A percentile compares a stretch with the other conserved stretches of the same genome.
phyloP scores from a whole-genome alignment of 2,113 vertebrate species.

The Planiliza haematocheilus region DNA sequence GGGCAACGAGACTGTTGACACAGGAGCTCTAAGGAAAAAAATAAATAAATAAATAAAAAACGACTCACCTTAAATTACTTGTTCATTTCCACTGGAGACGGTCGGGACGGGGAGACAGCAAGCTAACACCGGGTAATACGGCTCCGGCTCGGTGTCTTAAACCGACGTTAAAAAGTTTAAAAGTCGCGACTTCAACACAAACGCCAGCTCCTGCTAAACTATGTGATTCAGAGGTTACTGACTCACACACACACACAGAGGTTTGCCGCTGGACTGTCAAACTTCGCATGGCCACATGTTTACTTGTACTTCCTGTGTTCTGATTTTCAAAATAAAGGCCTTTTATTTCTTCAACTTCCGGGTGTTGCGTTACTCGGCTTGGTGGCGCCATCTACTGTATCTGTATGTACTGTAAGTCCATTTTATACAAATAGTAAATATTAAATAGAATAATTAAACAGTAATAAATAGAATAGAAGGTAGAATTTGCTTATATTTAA shows the following conservation, averaged over 20 bases:
- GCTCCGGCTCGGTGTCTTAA: background rate
- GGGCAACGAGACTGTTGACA: conserved; percentile 12
- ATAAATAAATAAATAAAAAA: conserved; percentile 3
- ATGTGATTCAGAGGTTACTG: conserved; percentile 18
- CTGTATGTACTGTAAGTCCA: background rate
- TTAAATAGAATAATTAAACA: too few relatives aligned
- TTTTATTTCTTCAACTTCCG: rapidly evolving
- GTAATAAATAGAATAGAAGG: too few relatives aligned
- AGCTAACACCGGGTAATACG: background rate
- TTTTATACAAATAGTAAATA: background rate
- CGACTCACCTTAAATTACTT: conserved; percentile 57
- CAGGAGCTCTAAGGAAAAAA: background rate
- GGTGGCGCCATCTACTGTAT: conserved; percentile 34
- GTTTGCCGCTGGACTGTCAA: conserved; percentile 36
- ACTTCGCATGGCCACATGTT: background rate
- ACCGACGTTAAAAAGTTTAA: background rate
- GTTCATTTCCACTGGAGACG: conserved; percentile 31
- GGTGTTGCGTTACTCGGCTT: too few relatives aligned
- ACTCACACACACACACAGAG: background rate
- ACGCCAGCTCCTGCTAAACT: background rate
- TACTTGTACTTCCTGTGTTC: background rate
- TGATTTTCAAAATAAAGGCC: conserved; percentile 59
- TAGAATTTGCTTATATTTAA: too few relatives aligned
- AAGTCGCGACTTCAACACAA: background rate
- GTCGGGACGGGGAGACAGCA: background rate